These are phyloP conservation scores for Ceratina australensis DNA, from an alignment of 1,140 invertebrate species.

Conservation along the genomic window DNA sequence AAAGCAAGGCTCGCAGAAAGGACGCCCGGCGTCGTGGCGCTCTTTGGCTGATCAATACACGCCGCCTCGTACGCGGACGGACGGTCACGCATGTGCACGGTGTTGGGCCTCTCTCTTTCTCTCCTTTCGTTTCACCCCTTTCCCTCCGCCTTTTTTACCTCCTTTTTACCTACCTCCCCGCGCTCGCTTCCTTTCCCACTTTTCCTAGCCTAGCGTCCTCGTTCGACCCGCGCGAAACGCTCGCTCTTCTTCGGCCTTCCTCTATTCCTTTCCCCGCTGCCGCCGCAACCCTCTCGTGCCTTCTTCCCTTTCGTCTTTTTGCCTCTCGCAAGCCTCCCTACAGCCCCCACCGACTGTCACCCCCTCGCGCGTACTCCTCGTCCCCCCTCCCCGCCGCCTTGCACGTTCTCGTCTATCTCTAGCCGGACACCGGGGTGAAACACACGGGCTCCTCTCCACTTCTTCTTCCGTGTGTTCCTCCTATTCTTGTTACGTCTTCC, in stretches of 20 bases:
- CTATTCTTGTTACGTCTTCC: background rate
- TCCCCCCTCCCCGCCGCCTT: no score
- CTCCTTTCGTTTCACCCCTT: conserved; percentile 19
- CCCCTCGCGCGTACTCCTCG: conserved; percentile 4
- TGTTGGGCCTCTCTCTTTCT: conserved; percentile 58
- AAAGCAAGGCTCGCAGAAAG: conserved; percentile 79
- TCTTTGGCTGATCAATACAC: conserved; percentile 80
- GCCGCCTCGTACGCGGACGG: conserved; percentile 78
- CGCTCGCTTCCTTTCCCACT: no score
- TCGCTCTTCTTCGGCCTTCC: conserved; percentile 41
- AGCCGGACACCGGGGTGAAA: conserved; percentile 22
- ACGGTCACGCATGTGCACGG: conserved; percentile 80
- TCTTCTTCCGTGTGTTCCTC: conserved; percentile 33
- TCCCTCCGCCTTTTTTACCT: conserved; percentile 33
- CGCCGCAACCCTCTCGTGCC: background rate
- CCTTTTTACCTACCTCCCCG: conserved; percentile 25
- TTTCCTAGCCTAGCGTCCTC: conserved; percentile 42
- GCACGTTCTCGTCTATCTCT: conserved; percentile 11
- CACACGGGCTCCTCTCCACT: conserved; percentile 46
- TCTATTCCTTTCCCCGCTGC: conserved; percentile 31
- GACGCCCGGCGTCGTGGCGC: conserved; percentile 79
- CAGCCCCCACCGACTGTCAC: conserved; percentile 7
- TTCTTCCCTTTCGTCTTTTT: conserved; percentile 35
- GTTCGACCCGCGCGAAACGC: background rate
- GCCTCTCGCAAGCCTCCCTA: conserved; percentile 7